Evolutionary conservation across 1,140 invertebrate genomes (phyloP).

Genomic region (Whitmania pigra): DNA sequence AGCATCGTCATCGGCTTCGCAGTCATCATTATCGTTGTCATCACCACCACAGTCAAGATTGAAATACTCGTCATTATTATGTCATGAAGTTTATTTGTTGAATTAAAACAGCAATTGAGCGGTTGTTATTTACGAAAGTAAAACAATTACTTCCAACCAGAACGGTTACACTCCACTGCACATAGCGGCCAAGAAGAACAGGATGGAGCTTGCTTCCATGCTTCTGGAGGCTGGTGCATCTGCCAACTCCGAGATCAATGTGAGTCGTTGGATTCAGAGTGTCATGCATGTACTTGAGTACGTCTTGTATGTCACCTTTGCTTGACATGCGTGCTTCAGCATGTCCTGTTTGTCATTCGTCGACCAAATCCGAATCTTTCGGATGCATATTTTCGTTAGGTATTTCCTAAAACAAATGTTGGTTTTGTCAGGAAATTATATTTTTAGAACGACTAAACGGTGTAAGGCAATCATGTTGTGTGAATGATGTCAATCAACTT

Average conservation of each 20-base stretch:
- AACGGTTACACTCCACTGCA: conserved; percentile 97
- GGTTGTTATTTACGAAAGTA: conserved; percentile 16
- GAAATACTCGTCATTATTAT: conserved; percentile 85
- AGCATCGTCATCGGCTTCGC: too few relatives aligned
- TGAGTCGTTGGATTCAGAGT: conserved; percentile 21
- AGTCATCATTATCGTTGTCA: conserved; percentile 55
- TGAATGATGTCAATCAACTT: neutral
- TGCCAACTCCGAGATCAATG: conserved; percentile 87
- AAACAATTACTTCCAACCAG: conserved; percentile 56
- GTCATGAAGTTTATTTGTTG: conserved; percentile 64
- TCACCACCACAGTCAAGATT: conserved; percentile 53
- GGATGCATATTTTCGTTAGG: too few relatives aligned
- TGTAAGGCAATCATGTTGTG: neutral
- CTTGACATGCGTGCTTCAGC: neutral
- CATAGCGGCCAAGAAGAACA: conserved; percentile 95
- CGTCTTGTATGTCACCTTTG: neutral
- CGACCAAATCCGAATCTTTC: too few relatives aligned
- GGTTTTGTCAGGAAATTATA: neutral
- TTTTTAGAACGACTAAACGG: neutral
- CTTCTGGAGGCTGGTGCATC: conserved; percentile 90
- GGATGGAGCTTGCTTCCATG: conserved; percentile 69
- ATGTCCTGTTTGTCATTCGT: neutral
- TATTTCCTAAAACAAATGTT: too few relatives aligned
- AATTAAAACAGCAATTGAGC: conserved; percentile 43
- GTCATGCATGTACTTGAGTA: neutral